Percentiles rank a stretch among this genome's conserved stretches.
Conservation (phyloP, 2,888 invertebrate species). For the Agrotis exclamationis region DNA sequence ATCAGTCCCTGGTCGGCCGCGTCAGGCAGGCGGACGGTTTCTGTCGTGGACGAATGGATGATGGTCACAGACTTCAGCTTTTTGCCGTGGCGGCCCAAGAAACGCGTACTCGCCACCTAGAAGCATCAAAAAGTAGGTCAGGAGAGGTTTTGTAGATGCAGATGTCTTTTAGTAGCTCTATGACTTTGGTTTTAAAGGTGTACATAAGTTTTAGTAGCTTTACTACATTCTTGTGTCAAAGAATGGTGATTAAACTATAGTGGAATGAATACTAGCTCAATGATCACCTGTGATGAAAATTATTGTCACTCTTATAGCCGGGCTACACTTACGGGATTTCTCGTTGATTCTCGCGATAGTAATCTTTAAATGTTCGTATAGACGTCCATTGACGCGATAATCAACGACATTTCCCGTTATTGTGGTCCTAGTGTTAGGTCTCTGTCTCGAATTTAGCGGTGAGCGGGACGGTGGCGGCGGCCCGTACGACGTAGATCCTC, state of each 20-base stretch:
- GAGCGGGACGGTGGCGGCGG: no score
- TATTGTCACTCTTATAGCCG: not conserved
- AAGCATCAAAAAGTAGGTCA: slow-evolving; percentile 46
- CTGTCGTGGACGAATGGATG: slow-evolving; percentile 97
- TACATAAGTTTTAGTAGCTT: slow-evolving; percentile 10
- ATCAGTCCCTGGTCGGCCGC: slow-evolving; percentile 94
- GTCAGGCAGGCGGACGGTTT: slow-evolving; percentile 96
- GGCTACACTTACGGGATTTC: no score
- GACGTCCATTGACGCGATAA: no score
- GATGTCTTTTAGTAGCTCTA: slow-evolving; percentile 7
- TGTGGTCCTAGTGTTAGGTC: no score
- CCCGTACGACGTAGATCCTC: no score
- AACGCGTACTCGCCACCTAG: slow-evolving; percentile 95
- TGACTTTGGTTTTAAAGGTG: not conserved
- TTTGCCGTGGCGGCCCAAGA: slow-evolving; percentile 95
- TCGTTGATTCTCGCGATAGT: no score
- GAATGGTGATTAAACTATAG: slow-evolving; percentile 2
- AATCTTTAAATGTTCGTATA: no score
- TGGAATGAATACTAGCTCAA: not conserved
- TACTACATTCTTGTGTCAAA: not conserved
- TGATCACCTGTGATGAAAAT: not conserved
- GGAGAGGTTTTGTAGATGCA: not conserved
- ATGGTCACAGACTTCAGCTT: slow-evolving; percentile 97
- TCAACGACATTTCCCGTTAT: no score
- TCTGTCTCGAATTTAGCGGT: no score